Evolutionary conservation across 2,888 invertebrate species (phyloP), one percentile per base, ranked within the genome.

Genomic region (Malacosoma neustria): DNA sequence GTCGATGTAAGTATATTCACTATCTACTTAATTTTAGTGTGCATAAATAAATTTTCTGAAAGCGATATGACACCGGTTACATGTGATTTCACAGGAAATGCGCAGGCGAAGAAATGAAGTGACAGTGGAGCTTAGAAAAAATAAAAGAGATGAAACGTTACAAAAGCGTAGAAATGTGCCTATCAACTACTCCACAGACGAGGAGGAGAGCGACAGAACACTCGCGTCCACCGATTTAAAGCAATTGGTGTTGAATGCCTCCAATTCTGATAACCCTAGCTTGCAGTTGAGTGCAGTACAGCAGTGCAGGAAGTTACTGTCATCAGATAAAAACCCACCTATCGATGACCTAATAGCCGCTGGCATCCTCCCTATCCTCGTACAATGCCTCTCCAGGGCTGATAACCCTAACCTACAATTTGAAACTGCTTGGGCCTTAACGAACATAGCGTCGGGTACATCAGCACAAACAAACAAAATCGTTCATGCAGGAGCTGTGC

Each of bases 301-400:
- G 77, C 93, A 96, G 37, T 97, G 97, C 42, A 90, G 99, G 53
- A 99, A 98, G 80, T 87, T 99, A 55, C 88, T 99, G 29, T 99
- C 98, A 5, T 97, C 97, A 48, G 99, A 99, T 76, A 92, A 96
- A 60, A 99, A 99, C 88, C 99, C 99, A 51, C 99, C 99, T 13
- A 99, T 99, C 60, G 97, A 99, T 86, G 94, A 95, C 46, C 88
- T 99, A 49, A 99, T 99, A 57, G 88, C 91, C 32, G 95, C 95
- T 70, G 97, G 97, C 51, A 98, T 99, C 65, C 89, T 99, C 54
- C 98, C 99, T 34, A 94, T 98, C 58, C 89, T 99, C 57, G 96
- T 98, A 38, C 87, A 90, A 50, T 99, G 98, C 84, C 89, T 99
- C 49, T 91, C 93, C 51, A 90, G 93, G 57, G 90, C 93, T 57